These are phyloP conservation scores for Psophia crepitans DNA, from an alignment of 2,113 vertebrate species.

Conservation along the genomic window DNA sequence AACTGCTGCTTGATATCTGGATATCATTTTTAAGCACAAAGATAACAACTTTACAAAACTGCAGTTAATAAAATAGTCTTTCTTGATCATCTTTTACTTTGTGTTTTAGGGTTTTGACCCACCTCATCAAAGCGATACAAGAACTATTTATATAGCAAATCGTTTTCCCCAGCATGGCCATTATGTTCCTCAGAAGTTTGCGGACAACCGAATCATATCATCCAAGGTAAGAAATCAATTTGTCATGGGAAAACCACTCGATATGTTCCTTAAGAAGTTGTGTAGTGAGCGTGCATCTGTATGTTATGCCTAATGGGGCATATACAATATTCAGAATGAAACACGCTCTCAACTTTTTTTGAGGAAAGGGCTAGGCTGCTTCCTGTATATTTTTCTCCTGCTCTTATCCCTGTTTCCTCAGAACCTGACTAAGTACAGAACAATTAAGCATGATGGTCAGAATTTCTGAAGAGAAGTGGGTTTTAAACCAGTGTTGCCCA, in stretches of 20 bases:
- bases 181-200: constrained; percentile 94
- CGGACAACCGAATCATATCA: constrained; percentile 96
- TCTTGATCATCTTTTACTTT: not conserved
- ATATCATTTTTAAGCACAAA: not conserved
- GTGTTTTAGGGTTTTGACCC: constrained; percentile 91
- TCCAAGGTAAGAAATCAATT: constrained; percentile 86
- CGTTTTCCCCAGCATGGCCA: constrained; percentile 92
- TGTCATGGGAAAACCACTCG: not conserved
- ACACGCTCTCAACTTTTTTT: not conserved
- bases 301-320: not conserved
- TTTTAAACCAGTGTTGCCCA: not conserved
- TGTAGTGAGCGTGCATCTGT: not conserved
- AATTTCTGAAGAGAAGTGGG: not conserved
- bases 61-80: not conserved
- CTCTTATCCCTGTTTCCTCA: not conserved
- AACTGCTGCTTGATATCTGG: not conserved
- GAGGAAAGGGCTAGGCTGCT: not conserved
- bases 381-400: not conserved
- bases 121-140: constrained; percentile 95
- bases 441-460: not conserved
- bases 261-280: not conserved
- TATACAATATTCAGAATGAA: not conserved
- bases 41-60: not conserved
- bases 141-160: constrained; percentile 96
- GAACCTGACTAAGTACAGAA: not conserved